A percentile compares a stretch with the other conserved stretches of the same genome.
Conservation (phyloP, 2,113 vertebrate species). For the Reinhardtius hippoglossoides region DNA sequence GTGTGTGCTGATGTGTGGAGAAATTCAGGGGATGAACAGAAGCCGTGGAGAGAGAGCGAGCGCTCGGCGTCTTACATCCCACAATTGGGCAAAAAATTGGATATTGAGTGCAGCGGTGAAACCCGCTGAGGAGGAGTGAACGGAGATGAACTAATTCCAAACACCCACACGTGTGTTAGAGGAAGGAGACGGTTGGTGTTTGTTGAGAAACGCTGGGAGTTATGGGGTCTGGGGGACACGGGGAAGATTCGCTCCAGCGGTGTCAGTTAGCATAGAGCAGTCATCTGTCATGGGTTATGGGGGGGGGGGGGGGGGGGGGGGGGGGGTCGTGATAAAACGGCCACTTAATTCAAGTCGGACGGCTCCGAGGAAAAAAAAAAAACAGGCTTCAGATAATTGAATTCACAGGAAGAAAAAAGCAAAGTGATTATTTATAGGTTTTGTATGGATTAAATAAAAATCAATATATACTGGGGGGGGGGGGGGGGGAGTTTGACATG, state of each 20-base stretch:
- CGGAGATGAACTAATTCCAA: conserved; percentile 54
- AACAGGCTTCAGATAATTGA: background rate
- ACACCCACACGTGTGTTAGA: conserved; percentile 21
- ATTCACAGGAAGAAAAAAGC: conserved; percentile 11
- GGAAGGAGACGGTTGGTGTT: conserved; percentile 23
- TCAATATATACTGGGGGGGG: conserved; percentile 9
- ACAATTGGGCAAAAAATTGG: conserved; percentile 45
- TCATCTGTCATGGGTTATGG: conserved; percentile 64
- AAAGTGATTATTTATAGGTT: conserved; percentile 40
- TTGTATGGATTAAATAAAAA: conserved; percentile 5
- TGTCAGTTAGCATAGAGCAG: conserved; percentile 44
- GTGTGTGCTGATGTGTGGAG: conserved; percentile 4
- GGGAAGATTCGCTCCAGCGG: conserved; percentile 52
- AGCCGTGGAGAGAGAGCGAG: conserved; percentile 6
- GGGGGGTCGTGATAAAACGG: conserved; percentile 12
- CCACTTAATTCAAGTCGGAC: conserved; percentile 28
- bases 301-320: too few relatives aligned
- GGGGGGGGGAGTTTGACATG: too few relatives aligned
- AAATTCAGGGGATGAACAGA: conserved; percentile 16
- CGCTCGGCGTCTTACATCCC: conserved; percentile 16
- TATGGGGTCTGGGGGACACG: conserved; percentile 6
- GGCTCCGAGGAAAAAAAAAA: background rate
- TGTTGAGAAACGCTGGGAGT: conserved; percentile 33
- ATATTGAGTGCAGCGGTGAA: conserved; percentile 41
- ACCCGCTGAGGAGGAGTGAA: conserved; percentile 29